Conservation (phyloP, 2,888 invertebrate species). For the Epirrhoe alternata region DNA sequence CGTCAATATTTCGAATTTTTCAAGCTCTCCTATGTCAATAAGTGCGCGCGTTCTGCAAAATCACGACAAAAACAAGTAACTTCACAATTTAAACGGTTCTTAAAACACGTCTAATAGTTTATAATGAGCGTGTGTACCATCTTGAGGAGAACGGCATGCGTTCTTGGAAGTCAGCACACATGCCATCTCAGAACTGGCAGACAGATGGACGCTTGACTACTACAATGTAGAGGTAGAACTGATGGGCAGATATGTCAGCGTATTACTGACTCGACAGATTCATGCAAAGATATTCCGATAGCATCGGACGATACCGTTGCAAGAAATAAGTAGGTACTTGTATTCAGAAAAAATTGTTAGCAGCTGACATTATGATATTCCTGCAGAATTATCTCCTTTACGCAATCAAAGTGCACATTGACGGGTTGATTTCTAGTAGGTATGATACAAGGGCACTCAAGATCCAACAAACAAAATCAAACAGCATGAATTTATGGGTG, state of each 20-base stretch:
- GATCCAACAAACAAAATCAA: slow-evolving; percentile 31
- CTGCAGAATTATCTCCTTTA: slow-evolving; percentile 36
- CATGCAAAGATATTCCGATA: slow-evolving; percentile 38
- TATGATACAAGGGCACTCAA: slow-evolving; percentile 23
- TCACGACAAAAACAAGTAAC: slow-evolving; percentile 38
- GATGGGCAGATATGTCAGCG: slow-evolving; percentile 50
- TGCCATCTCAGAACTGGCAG: slow-evolving; percentile 53
- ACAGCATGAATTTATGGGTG: slow-evolving; percentile 39
- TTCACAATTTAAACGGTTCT: slow-evolving; percentile 45
- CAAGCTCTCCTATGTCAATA: slow-evolving; percentile 31
- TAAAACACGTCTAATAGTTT: slow-evolving; percentile 52
- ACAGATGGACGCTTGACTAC: slow-evolving; percentile 60
- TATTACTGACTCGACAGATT: slow-evolving; percentile 40
- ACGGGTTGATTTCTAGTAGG: slow-evolving; percentile 17
- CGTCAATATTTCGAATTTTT: slow-evolving; percentile 7
- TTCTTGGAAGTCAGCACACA: slow-evolving; percentile 61
- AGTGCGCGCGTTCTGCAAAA: slow-evolving; percentile 28
- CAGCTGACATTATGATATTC: neutral
- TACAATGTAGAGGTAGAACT: slow-evolving; percentile 42
- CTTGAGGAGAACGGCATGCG: slow-evolving; percentile 62
- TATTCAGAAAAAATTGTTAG: slow-evolving; percentile 2
- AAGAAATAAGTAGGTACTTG: slow-evolving; percentile 7
- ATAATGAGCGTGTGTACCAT: slow-evolving; percentile 55
- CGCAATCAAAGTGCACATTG: slow-evolving; percentile 37
- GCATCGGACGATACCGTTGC: slow-evolving; percentile 5